Evolutionary conservation across 2,113 vertebrate species (phyloP).

Genomic region (Bufo gargarizans): DNA sequence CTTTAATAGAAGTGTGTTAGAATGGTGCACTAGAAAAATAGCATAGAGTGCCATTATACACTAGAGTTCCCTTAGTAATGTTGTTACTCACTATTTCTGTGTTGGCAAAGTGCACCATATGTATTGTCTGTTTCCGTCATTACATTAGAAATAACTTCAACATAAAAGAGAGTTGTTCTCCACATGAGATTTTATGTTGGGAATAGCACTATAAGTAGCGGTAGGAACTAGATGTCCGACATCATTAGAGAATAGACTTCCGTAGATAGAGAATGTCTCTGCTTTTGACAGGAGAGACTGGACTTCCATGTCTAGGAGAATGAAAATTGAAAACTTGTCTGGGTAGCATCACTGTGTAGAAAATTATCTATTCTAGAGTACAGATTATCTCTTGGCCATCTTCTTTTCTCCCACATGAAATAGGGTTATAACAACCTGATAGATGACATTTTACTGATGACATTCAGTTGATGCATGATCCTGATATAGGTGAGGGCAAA

Average conservation of each 20-base stretch:
- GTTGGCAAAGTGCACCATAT: neutral
- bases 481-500: slow-evolving; percentile 33
- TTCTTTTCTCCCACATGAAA: neutral
- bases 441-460: neutral
- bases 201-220: neutral
- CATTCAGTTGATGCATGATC: slow-evolving; percentile 39
- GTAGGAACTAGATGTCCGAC: neutral
- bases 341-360: neutral
- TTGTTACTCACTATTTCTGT: no score
- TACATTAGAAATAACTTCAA: neutral
- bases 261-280: neutral
- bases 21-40: no score
- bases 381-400: neutral
- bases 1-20: no score
- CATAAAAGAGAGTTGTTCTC: neutral
- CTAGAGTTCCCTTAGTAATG: no score
- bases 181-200: neutral
- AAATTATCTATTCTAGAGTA: neutral
- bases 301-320: neutral
- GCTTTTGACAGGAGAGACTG: neutral
- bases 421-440: neutral
- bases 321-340: neutral
- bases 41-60: no score
- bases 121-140: neutral
- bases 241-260: neutral